Evolutionary conservation across 2,797 vertebrate genomes (phyloP).

Genomic region (Choloepus didactylus): DNA sequence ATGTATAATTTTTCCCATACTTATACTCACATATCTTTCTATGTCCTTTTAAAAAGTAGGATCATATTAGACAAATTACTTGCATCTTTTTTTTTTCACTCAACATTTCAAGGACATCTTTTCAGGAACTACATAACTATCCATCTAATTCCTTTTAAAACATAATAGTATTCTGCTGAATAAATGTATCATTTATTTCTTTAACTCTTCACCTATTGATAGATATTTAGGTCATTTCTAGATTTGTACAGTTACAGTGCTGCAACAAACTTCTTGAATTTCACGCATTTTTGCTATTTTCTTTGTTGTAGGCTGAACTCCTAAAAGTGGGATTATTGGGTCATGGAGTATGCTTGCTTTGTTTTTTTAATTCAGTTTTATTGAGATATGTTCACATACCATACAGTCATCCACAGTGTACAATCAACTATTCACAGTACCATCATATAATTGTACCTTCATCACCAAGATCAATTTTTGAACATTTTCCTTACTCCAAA

Average conservation of each 20-base stretch:
- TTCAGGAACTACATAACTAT: neutral
- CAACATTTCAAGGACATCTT: neutral
- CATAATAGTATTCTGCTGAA: neutral
- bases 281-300: neutral
- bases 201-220: neutral
- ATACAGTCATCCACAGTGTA: no score
- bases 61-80: neutral
- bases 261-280: neutral
- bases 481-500: no score
- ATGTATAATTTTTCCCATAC: neutral
- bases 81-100: neutral
- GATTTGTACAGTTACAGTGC: neutral
- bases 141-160: neutral
- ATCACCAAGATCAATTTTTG: no score
- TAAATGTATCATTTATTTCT: neutral
- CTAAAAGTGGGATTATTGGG: neutral
- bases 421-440: no score
- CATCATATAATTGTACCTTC: no score
- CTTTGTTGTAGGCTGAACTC: neutral
- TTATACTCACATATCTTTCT: neutral
- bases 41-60: constrained; percentile 6
- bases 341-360: neutral
- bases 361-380: no score
- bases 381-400: no score
- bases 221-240: neutral